Evolutionary conservation across 1,140 invertebrate species (phyloP), one percentile per base, ranked within the genome.

Genomic region (Cheumatopsyche charites): DNA sequence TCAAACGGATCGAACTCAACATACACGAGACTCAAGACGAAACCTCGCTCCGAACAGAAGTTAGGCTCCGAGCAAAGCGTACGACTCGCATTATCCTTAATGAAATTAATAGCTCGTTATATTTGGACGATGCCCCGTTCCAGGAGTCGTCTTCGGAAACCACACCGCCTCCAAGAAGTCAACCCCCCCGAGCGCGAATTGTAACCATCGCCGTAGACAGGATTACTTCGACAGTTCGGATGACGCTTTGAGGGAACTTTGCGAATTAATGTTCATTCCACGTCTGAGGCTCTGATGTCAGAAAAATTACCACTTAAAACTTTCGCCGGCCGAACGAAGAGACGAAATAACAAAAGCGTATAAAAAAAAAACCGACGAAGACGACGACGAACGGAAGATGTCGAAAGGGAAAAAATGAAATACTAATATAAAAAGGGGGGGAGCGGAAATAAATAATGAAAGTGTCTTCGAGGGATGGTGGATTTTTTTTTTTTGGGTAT

Each of bases 271-370:
- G 73, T 74, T 67, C 73, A 71, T 71, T 67, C 25, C 65, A 61
- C 73, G 73, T 66, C 49, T 65, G 62, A 25, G 52, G 47, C 13
- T 26, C 26, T 61, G 62, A 74, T 71, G 61, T 67, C 49, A 71
- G 68, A 70, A 73, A 73, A 67, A 74, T 71, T 74, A 74, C 68
- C 73, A 74, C 73, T 74, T 71, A 71, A 74, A 74, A 74, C 29
- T 74, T 74, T 73, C 7, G 26, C 63, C 36, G 23, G 19, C n/a
- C 61, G 49, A 43, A n/a, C 12, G 47, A 15, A 62, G 47, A 41
- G 62, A 52, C 25, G 61, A 61, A 73, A 68, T 26, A 55, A 68
- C 42, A 65, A 70, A 72, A 62, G 63, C 17, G 15, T 1, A 62
- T 1, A 62, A 25, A 62, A 62, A 12, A 58, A 58, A 58, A 19